Conservation (phyloP, 2,888 invertebrate genomes). For the Vandiemenella viatica region DNA sequence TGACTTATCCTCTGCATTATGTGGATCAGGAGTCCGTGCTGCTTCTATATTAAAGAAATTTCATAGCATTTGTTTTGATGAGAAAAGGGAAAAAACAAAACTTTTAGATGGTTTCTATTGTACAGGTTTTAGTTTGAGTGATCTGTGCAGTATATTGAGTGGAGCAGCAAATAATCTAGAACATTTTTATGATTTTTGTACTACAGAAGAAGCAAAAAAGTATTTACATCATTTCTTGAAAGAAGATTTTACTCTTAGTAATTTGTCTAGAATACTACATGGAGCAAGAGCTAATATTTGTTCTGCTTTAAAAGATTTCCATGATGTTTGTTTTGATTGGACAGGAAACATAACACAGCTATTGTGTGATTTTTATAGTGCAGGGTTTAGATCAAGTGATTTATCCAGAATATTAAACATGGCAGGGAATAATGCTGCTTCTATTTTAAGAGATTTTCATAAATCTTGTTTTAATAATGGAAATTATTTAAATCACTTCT, state of each 20-base stretch:
- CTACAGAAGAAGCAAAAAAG: not conserved
- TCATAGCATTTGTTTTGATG: not conserved
- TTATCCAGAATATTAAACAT: not conserved
- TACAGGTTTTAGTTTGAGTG: not conserved
- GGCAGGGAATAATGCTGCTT: not conserved
- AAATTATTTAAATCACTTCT: not conserved
- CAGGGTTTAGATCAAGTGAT: not conserved
- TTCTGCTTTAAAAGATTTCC: slow-evolving; percentile 12
- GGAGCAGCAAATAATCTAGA: not conserved
- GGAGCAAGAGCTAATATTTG: not conserved
- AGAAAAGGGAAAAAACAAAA: not conserved
- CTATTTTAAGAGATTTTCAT: not conserved
- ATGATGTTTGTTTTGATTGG: slow-evolving; percentile 16
- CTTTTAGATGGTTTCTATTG: not conserved
- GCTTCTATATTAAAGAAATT: not conserved
- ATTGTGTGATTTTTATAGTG: not conserved
- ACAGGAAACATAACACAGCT: not conserved
- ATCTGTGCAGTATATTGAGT: not conserved
- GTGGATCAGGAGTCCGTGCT: not conserved
- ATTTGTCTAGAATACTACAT: not conserved
- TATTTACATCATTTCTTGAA: not conserved
- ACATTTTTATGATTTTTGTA: not conserved
- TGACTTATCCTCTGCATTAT: not conserved
- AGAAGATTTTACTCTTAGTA: not conserved
- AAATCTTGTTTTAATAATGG: not conserved